Evolutionary conservation across 2,888 invertebrate genomes (phyloP).

Genomic region (Philopedon plagiatum): DNA sequence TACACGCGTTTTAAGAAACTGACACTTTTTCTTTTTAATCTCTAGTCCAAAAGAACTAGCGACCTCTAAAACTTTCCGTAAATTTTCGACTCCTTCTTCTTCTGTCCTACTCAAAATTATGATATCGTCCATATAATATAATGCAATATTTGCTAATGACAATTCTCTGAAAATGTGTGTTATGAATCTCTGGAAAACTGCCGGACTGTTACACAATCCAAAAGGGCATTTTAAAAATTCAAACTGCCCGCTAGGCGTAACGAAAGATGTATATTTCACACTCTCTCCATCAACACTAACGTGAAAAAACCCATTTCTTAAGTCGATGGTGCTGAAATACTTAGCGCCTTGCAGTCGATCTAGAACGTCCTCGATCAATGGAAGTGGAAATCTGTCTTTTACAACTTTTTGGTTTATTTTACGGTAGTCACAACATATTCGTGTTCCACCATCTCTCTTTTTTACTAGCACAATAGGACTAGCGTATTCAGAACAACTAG

Average conservation of each 20-base stretch:
- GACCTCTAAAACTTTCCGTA: constrained; percentile 55
- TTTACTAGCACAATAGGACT: constrained; percentile 39
- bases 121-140: constrained; percentile 57
- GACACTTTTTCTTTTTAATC: constrained; percentile 58
- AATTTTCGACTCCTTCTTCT: constrained; percentile 55
- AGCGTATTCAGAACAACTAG: constrained; percentile 46
- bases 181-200: constrained; percentile 62
- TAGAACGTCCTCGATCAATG: constrained; percentile 63
- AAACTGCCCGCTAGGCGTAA: constrained; percentile 63
- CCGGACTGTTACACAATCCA: no score
- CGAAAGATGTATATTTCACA: no score
- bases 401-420: constrained; percentile 47
- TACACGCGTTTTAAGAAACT: constrained; percentile 57
- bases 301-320: constrained; percentile 63
- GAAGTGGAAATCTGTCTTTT: no score
- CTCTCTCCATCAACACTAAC: constrained; percentile 57
- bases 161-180: constrained; percentile 50
- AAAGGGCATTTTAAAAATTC: constrained; percentile 65
- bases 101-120: constrained; percentile 46
- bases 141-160: constrained; percentile 11
- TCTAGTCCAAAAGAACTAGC: constrained; percentile 23
- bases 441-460: background rate
- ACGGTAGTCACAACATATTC: constrained; percentile 12
- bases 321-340: constrained; percentile 59
- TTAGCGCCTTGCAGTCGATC: constrained; percentile 58